A percentile compares a stretch with the other conserved stretches of the same genome.
Evolutionary conservation across 2,113 vertebrate genomes (phyloP).

Genomic region (Leptosomus discolor): DNA sequence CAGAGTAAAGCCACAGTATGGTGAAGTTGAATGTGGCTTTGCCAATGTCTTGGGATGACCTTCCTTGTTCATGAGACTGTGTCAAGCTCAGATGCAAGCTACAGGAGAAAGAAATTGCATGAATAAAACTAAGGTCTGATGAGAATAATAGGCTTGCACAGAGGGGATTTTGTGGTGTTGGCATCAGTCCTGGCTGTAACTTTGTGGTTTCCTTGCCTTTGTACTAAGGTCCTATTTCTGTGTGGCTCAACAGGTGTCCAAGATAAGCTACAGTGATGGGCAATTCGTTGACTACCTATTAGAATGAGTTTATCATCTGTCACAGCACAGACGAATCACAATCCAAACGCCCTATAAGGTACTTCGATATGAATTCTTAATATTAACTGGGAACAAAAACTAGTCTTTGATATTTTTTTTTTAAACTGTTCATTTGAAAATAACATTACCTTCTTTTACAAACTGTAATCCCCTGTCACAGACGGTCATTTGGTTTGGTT

Average conservation of each 20-base stretch:
- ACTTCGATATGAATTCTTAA: background rate
- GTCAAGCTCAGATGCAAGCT: background rate
- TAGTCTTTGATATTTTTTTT: background rate
- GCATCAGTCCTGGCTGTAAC: background rate
- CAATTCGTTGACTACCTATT: background rate
- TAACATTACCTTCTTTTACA: background rate
- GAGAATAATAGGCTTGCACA: background rate
- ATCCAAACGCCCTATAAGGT: background rate
- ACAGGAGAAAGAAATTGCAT: background rate
- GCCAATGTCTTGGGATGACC: background rate
- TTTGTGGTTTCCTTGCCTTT: background rate
- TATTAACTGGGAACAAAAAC: background rate
- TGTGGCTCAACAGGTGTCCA: background rate
- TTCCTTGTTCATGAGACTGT: background rate
- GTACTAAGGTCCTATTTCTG: background rate
- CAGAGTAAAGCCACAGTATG: background rate
- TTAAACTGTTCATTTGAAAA: background rate
- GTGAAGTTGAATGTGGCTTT: background rate
- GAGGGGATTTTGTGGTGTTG: background rate
- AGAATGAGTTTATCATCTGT: background rate
- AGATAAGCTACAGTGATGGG: background rate
- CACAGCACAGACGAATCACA: background rate
- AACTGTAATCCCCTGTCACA: background rate
- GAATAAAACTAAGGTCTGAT: background rate
- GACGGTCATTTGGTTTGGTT: background rate